Conservation (phyloP, 2,113 vertebrate genomes). For the Blennius ocellaris region DNA sequence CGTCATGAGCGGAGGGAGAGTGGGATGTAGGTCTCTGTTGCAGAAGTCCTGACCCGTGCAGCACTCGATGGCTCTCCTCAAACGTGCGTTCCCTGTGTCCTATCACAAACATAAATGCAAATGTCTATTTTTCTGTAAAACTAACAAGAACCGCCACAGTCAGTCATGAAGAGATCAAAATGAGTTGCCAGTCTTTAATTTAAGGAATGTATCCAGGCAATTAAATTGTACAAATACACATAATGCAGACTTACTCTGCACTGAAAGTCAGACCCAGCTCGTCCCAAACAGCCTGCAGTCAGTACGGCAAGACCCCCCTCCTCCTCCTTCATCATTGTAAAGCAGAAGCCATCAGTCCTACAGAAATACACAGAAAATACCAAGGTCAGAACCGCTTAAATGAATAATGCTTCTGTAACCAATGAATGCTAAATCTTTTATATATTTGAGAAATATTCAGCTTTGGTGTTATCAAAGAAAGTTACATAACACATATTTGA, state of each 20-base stretch:
- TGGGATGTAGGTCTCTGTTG: conserved; percentile 92
- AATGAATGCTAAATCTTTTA: too few relatives aligned
- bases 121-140: neutral
- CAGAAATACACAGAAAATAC: conserved; percentile 17
- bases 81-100: conserved; percentile 90
- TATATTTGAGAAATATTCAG: too few relatives aligned
- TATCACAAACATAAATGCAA: conserved; percentile 56
- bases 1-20: conserved; percentile 88
- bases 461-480: too few relatives aligned
- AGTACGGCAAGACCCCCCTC: conserved; percentile 87
- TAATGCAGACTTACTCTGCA: conserved; percentile 89
- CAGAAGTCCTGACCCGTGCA: conserved; percentile 94
- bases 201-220: too few relatives aligned
- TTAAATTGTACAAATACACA: neutral
- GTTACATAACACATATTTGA: too few relatives aligned
- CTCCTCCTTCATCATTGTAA: conserved; percentile 96
- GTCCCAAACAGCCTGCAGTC: conserved; percentile 91
- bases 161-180: conserved; percentile 36
- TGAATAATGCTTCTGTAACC: too few relatives aligned
- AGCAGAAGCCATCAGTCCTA: conserved; percentile 97
- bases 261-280: conserved; percentile 94
- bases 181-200: conserved; percentile 10
- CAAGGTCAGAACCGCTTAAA: neutral
- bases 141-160: conserved; percentile 34
- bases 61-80: conserved; percentile 90